Base-by-base conservation (phyloP, 2,113 vertebrate species). In the Myxocyprinus asiaticus region DNA sequence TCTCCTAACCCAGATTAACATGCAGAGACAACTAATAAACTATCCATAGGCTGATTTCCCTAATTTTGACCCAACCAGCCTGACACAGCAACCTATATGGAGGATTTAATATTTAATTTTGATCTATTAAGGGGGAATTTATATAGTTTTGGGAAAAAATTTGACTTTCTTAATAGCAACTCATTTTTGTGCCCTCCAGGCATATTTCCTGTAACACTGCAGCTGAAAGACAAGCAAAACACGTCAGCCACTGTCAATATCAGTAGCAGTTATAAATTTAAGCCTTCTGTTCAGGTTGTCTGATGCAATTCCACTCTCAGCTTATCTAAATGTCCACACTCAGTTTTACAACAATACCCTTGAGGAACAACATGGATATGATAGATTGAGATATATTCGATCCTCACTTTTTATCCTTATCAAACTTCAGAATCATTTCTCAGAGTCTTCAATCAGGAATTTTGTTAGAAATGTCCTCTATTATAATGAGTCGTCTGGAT, bases 101-200 rank as follows among this genome's bases (percentile, higher is more conserved):
- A n/a, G n/a, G n/a, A 47, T 4, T 53, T 9, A 63, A 33, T 63
- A 42, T 61, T 15, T n/a, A 12, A 86, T 88, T 88, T 82, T 89
- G 84, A 85, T 90, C 83, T 80, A 70, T 72, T 81, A 77, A 84
- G 81, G 70, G 84, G 84, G 47, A 81, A 82, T 88, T 87, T 78
- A 81, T 87, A 78, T 67, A 70, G 77, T 85, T 88, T 4, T 78
- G 86, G 53, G 64, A 84, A 83, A 91, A 90, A 84, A 89, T n/a
- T 76, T 70, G 83, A 76, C 85, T 75, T 22, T 10, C 78, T 88
- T 90, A 87, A 88, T 90, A 90, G 80, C n/a, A 87, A 80, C 87
- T 87, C 76, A 79, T 83, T 78, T 6, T 74, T 79, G 86, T 62
- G 45, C 58, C 58, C 73, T 83, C 78, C 66, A 67, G 81, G 82